Conservation (phyloP, 2,888 invertebrate species). For the Lochmaea crataegi region DNA sequence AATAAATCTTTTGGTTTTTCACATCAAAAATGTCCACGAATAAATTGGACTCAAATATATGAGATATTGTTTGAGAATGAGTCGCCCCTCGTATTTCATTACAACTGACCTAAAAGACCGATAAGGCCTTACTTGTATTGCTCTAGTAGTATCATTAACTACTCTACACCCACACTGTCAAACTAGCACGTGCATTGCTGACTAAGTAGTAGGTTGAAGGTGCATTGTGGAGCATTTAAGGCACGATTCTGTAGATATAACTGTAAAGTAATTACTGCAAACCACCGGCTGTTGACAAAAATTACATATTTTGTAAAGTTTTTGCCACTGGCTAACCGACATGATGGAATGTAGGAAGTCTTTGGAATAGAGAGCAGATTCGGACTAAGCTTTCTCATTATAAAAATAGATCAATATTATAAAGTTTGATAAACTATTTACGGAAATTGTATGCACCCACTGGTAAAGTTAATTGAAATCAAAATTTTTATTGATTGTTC, state of each 20-base stretch:
- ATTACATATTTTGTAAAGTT: slow-evolving; percentile 54
- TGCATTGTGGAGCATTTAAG: slow-evolving; percentile 52
- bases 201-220: slow-evolving; percentile 44
- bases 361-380: slow-evolving; percentile 24
- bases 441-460: no score
- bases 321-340: slow-evolving; percentile 53
- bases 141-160: slow-evolving; percentile 45
- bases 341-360: slow-evolving; percentile 60
- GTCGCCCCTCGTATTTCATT: slow-evolving; percentile 12
- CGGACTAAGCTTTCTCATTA: slow-evolving; percentile 9
- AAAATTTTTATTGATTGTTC: no score
- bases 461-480: no score
- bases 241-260: slow-evolving; percentile 53
- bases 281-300: slow-evolving; percentile 55
- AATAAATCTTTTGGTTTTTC: no score
- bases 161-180: slow-evolving; percentile 44
- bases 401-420: not conserved
- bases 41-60: no score
- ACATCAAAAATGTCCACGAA: no score
- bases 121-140: slow-evolving; percentile 38
- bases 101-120: slow-evolving; percentile 22
- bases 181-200: slow-evolving; percentile 44
- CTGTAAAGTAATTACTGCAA: slow-evolving; percentile 50
- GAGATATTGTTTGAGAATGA: no score
- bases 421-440: no score